Conservation (phyloP, 2,888 invertebrate species). For the Dasypolia templi region DNA sequence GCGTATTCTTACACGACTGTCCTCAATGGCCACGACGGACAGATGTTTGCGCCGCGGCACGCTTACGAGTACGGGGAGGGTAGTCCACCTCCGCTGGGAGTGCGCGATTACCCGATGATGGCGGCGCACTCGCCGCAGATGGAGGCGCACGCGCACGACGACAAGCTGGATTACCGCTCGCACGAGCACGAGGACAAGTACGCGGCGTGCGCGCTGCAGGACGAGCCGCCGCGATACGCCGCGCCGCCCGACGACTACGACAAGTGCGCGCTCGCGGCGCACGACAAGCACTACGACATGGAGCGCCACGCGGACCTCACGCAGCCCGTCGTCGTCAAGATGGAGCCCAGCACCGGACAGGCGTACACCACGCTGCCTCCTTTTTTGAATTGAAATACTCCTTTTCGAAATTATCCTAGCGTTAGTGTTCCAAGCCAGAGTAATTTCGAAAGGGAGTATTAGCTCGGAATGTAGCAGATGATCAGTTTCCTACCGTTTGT, state of each 20-base stretch:
- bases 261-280: constrained; percentile 89
- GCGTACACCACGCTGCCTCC: constrained; percentile 93
- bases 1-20: constrained; percentile 92
- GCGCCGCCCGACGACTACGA: constrained; percentile 91
- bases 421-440: constrained; percentile 57
- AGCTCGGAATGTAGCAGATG: constrained; percentile 21
- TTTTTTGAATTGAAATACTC: constrained; percentile 94
- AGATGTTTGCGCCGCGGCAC: constrained; percentile 93
- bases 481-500: constrained; percentile 22
- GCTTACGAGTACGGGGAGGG: constrained; percentile 91
- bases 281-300: constrained; percentile 87
- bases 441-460: constrained; percentile 90
- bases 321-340: constrained; percentile 89
- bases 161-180: constrained; percentile 84
- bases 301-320: constrained; percentile 85
- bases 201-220: constrained; percentile 86
- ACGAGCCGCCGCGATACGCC: constrained; percentile 90
- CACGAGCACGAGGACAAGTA: constrained; percentile 89
- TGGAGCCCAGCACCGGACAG: constrained; percentile 89
- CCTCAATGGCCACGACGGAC: constrained; percentile 93
- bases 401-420: constrained; percentile 89
- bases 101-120: constrained; percentile 92
- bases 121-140: constrained; percentile 91
- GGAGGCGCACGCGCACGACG: constrained; percentile 90
- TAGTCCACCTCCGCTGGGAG: constrained; percentile 92